Conservation (phyloP, 2,888 invertebrate genomes). For the Alcis repandata region DNA sequence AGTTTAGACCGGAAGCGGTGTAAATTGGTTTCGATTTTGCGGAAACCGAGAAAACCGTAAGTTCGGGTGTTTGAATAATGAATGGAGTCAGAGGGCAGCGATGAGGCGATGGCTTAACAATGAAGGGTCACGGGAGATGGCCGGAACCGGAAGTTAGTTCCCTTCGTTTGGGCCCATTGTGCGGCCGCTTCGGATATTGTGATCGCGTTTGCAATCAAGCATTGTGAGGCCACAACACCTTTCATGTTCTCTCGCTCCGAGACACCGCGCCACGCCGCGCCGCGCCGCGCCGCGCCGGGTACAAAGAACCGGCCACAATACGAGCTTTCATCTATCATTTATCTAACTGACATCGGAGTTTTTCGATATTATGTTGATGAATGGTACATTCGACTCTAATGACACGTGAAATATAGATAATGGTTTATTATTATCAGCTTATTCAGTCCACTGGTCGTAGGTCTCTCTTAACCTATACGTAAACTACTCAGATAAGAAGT, state of each 20-base stretch:
- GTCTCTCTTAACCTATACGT: no score
- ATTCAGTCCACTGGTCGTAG: no score
- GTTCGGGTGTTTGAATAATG: constrained; percentile 34
- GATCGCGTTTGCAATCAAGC: constrained; percentile 26
- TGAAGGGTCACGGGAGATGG: constrained; percentile 23
- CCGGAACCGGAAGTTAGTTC: constrained; percentile 30
- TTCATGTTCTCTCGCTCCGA: neutral
- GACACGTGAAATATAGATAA: no score
- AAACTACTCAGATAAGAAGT: no score
- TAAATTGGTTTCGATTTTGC: constrained; percentile 38
- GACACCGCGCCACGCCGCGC: no score
- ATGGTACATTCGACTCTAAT: neutral
- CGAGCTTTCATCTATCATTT: neutral
- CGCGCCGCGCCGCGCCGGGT: no score
- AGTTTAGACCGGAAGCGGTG: constrained; percentile 32
- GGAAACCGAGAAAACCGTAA: constrained; percentile 35
- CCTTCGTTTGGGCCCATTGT: constrained; percentile 34
- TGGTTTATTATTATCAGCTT: no score
- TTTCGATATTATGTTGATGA: neutral
- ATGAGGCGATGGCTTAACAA: constrained; percentile 25
- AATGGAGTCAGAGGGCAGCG: constrained; percentile 22
- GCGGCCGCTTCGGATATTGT: constrained; percentile 17
- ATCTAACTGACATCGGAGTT: constrained; percentile 1
- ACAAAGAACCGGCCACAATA: neutral
- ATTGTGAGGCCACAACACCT: constrained; percentile 21